Evolutionary conservation across 2,113 vertebrate genomes (phyloP).

Genomic region (Pao palembangensis): DNA sequence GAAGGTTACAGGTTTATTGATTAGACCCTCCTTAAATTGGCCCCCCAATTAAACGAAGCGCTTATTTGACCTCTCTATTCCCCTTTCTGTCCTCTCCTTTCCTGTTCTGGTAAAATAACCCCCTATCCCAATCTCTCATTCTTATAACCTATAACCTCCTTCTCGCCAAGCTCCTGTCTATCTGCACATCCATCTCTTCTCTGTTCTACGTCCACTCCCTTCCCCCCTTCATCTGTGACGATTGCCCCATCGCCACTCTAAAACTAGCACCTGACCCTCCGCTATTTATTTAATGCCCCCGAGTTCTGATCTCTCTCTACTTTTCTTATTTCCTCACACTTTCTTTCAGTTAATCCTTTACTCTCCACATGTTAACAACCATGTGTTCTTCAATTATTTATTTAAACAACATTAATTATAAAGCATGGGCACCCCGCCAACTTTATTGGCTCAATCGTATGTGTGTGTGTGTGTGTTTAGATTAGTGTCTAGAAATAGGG

Average conservation of each 20-base stretch:
- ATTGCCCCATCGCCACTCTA: slow-evolving; percentile 49
- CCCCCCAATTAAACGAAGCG: slow-evolving; percentile 74
- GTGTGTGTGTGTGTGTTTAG: slow-evolving; percentile 37
- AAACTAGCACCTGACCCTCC: slow-evolving; percentile 17
- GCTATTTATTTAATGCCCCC: too few relatives aligned
- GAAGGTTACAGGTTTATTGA: slow-evolving; percentile 70
- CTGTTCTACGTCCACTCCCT: slow-evolving; percentile 62
- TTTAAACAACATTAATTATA: slow-evolving; percentile 72
- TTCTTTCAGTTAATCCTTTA: slow-evolving; percentile 50
- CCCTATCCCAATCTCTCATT: slow-evolving; percentile 28
- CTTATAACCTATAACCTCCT: slow-evolving; percentile 32
- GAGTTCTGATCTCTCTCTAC: slow-evolving; percentile 40
- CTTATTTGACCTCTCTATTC: slow-evolving; percentile 68
- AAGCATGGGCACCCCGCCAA: slow-evolving; percentile 39
- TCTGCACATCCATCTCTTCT: slow-evolving; percentile 66
- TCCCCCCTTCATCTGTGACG: slow-evolving; percentile 55
- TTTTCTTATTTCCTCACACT: slow-evolving; percentile 21
- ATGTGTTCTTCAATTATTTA: slow-evolving; percentile 75
- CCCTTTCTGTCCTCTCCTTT: slow-evolving; percentile 54
- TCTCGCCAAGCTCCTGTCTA: slow-evolving; percentile 34
- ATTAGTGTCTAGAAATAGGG: slow-evolving; percentile 31
- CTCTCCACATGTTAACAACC: slow-evolving; percentile 55
- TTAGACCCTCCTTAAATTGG: slow-evolving; percentile 73
- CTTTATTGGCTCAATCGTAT: not conserved
- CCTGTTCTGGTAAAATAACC: slow-evolving; percentile 57